Evolutionary conservation across 2,113 vertebrate species (phyloP), one percentile per base, ranked within the genome.

Genomic region (Felis chaus): DNA sequence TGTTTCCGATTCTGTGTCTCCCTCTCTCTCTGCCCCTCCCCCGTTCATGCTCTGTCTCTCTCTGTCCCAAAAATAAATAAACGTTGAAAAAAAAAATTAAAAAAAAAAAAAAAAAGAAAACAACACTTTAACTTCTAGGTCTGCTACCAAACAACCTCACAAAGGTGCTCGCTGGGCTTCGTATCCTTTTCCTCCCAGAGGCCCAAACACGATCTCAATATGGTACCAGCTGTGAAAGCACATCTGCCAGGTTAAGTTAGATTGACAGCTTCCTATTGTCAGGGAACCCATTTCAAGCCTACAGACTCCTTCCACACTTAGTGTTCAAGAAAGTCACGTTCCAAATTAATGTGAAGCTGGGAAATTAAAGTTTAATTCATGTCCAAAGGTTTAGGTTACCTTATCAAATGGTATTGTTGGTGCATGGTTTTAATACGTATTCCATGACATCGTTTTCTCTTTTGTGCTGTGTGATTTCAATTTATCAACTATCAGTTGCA

Each of bases 181-280:
- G 68, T 65, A 97, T 89, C 84, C 8, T 65, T 94, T 98, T 90
- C 93, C 91, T 97, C 96, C 93, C 90, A 68, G 96, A 97, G 93
- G 29, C 68, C 63, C 71, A 97, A 96, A 92, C 78, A 86, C 92
- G 98, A 95, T 71, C 66, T 89, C 89, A 86, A 33, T 73, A 61
- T 33, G 89, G 31, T 66, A 86, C 89, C 98, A 98, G 97, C 98
- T 98, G 98, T 98, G 97, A 98, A 98, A 98, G 98, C 97, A 98
- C 95, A 98, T 98, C 88, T 98, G 94, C 90, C 89, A 87, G 68
- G 92, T 98, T 96, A 96, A 97, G 97, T 94, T 97, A 97, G 96
- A 99, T 91, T 95, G 98, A 98, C 98, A 98, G 97, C 91, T 98
- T 98, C 98, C 97, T 98, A 97, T 61, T 93, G 96, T 89, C 92